phyloP scores from a whole-genome alignment of 2,888 invertebrate species.

The Sphinx pinastri region DNA sequence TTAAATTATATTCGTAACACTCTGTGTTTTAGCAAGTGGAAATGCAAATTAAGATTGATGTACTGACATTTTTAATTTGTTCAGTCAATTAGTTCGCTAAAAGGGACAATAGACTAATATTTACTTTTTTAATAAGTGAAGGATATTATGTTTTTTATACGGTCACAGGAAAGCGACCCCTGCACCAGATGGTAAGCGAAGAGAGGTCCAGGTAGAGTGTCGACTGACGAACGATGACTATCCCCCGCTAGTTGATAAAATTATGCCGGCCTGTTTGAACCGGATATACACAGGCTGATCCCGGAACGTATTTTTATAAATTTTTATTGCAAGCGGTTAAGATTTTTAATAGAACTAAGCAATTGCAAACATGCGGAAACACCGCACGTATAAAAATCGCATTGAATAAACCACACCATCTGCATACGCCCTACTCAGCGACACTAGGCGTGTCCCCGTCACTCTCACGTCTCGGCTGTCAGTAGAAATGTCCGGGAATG shows the following conservation, averaged over 20 bases:
- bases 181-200: no score
- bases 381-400: not conserved
- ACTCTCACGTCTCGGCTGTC: not conserved
- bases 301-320: no score
- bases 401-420: not conserved
- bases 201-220: no score
- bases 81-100: slow-evolving; percentile 26
- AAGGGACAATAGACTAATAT: slow-evolving; percentile 4
- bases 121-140: not conserved
- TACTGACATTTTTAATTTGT: slow-evolving; percentile 43
- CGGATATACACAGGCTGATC: no score
- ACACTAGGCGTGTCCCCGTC: not conserved
- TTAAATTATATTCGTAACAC: not conserved
- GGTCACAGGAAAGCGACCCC: no score
- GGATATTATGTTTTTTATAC: no score
- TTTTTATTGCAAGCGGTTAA: no score
- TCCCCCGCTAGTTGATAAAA: no score
- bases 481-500: not conserved
- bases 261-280: no score
- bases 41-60: slow-evolving; percentile 38
- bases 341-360: no score
- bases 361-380: no score
- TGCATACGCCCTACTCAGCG: not conserved
- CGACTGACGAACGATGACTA: no score
- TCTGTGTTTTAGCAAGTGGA: slow-evolving; percentile 18